Base-by-base conservation (phyloP, 2,797 vertebrate genomes). In the Hydrocynus forskahlii region DNA sequence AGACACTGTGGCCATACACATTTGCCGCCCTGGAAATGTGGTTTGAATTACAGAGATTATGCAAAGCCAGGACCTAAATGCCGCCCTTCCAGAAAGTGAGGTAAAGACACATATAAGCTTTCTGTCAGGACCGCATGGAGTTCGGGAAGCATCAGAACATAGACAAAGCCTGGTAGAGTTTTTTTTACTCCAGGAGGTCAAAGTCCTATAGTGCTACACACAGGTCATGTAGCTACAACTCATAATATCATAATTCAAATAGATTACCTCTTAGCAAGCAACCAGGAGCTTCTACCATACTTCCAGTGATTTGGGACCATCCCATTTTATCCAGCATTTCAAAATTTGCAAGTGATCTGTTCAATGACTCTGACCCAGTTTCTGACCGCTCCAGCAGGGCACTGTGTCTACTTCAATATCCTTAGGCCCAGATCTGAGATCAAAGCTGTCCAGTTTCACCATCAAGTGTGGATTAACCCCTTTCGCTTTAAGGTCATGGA, bases 31-130 rank as follows among this genome's bases (percentile, higher is more conserved):
- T 68, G 75, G 78, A 83, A 88, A 86, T 89, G 84, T 90, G 89
- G 82, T 88, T 88, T 84, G 83, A 76, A 87, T 91, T 89, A 87
- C 57, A 21, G 35, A 74, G 79, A 81, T 84, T 78, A 79, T 74
- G 50, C 25, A 21, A 62, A 40, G 29, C n/a, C 35, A 9, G 60
- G 70, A 14, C 43, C n/a, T 62, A 68, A 68, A 62, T 9, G 62
- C 69, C 14, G 10, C 52, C 45, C 0, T 23, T 60, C 60, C n/a
- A 5, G 50, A 73, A 40, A 40, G 54, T 29, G 69, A 83, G 76
- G 81, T 83, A 29, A 83, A 79, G 70, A 83, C 62, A 23, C 29
- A 71, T 55, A 25, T 60, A 72, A 38, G 57, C 69, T 60, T 73
- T 73, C 63, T 81, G 72, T 78, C 17, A 23, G 43, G 52, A 14